Evolutionary conservation across 2,888 invertebrate species (phyloP).

Genomic region (Lasius platythorax): DNA sequence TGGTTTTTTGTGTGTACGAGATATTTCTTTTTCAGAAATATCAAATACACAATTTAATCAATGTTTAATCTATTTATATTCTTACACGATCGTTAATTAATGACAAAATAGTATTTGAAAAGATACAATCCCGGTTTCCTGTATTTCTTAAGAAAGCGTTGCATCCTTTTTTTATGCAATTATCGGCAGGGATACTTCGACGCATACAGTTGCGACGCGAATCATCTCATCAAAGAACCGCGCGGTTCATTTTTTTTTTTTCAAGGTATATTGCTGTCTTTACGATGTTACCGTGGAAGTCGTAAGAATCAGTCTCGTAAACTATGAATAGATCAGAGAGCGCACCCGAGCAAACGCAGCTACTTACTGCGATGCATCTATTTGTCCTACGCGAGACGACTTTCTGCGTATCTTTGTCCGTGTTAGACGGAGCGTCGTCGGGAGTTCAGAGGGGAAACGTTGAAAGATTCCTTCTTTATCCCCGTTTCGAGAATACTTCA

Average conservation of each 20-base stretch:
- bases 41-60: background rate
- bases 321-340: conserved; percentile 82
- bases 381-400: conserved; percentile 45
- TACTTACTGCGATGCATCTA: conserved; percentile 48
- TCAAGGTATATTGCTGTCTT: conserved; percentile 60
- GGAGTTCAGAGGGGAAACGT: conserved; percentile 7
- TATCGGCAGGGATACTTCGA: background rate
- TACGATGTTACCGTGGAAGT: conserved; percentile 67
- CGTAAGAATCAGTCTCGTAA: conserved; percentile 65
- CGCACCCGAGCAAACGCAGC: conserved; percentile 37
- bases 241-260: conserved; percentile 48
- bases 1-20: background rate
- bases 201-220: background rate
- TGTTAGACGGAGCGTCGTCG: conserved; percentile 43
- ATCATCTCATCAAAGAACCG: conserved; percentile 62
- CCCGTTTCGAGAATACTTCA: conserved; percentile 50
- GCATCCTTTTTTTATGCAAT: conserved; percentile 7
- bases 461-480: conserved; percentile 47
- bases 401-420: conserved; percentile 54
- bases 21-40: background rate
- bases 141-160: conserved; percentile 13
- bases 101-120: background rate
- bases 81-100: background rate
- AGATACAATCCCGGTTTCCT: background rate
- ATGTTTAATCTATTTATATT: background rate